phyloP scores from a whole-genome alignment of 2,888 invertebrate genomes.

The Synanthedon tipuliformis region DNA sequence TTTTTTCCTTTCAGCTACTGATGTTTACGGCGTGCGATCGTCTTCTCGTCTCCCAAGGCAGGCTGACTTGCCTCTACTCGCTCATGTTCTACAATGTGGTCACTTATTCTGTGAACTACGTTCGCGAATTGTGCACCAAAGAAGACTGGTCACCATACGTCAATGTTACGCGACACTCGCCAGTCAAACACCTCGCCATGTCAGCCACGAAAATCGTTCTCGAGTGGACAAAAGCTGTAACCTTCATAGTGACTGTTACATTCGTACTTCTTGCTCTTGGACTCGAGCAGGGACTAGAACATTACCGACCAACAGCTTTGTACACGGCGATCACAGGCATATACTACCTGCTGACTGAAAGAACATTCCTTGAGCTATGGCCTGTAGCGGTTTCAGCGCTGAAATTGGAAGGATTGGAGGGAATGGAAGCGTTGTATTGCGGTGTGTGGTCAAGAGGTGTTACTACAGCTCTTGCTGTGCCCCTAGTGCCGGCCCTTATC shows the following conservation, averaged over 20 bases:
- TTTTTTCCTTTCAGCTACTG: slow-evolving; percentile 64
- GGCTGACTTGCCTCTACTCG: slow-evolving; percentile 79
- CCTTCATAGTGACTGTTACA: slow-evolving; percentile 81
- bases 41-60: slow-evolving; percentile 69
- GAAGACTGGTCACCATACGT: slow-evolving; percentile 84
- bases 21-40: slow-evolving; percentile 81
- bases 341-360: slow-evolving; percentile 80
- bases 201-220: slow-evolving; percentile 83
- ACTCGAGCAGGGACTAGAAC: slow-evolving; percentile 79
- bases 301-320: slow-evolving; percentile 76
- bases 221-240: slow-evolving; percentile 85
- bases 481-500: slow-evolving; percentile 69
- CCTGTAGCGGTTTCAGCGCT: slow-evolving; percentile 69
- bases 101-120: slow-evolving; percentile 81
- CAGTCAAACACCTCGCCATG: slow-evolving; percentile 83
- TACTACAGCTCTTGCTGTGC: slow-evolving; percentile 68
- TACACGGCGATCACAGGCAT: slow-evolving; percentile 76
- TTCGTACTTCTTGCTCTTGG: slow-evolving; percentile 81
- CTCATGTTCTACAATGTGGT: slow-evolving; percentile 86
- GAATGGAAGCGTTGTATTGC: slow-evolving; percentile 77
- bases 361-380: slow-evolving; percentile 76
- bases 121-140: slow-evolving; percentile 78
- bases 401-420: slow-evolving; percentile 74
- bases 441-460: slow-evolving; percentile 74
- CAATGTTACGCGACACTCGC: slow-evolving; percentile 77